Conservation (phyloP, 2,113 vertebrate species). For the Haliaeetus leucogaster region DNA sequence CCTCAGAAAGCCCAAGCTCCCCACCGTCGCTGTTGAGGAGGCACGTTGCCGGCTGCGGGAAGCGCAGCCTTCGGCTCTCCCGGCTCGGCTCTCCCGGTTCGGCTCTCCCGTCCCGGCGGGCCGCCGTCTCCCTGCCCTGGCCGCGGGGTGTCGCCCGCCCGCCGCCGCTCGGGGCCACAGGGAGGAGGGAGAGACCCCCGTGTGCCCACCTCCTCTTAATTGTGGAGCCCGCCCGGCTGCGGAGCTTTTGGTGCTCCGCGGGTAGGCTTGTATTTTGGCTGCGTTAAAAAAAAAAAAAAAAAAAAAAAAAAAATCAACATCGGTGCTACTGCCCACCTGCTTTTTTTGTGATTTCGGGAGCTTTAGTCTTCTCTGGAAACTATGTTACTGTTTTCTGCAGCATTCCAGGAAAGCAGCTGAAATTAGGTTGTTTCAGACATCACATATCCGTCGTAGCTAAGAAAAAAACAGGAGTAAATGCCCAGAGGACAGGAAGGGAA, state of each 20-base stretch:
- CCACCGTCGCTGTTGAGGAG: no score
- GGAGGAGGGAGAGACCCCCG: no score
- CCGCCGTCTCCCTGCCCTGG: neutral
- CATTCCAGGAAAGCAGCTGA: neutral
- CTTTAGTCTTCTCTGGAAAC: accelerated
- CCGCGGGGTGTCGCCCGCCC: no score
- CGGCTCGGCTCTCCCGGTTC: no score
- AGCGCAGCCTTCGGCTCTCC: neutral
- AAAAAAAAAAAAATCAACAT: no score
- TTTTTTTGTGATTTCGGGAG: neutral
- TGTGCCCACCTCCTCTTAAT: no score
- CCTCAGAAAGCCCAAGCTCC: neutral
- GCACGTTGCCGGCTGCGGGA: no score
- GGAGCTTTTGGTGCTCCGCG: accelerated
- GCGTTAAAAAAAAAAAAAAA: neutral
- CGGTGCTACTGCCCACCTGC: neutral
- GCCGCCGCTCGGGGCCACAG: no score
- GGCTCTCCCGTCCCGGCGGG: no score
- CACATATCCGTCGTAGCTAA: neutral
- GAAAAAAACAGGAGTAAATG: neutral
- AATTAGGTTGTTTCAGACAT: neutral
- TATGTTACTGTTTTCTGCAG: neutral
- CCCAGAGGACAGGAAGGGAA: neutral
- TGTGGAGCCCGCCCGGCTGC: no score
- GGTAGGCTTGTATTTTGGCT: accelerated